Base-by-base conservation (phyloP, 2,888 invertebrate genomes). In the Myathropa florea region DNA sequence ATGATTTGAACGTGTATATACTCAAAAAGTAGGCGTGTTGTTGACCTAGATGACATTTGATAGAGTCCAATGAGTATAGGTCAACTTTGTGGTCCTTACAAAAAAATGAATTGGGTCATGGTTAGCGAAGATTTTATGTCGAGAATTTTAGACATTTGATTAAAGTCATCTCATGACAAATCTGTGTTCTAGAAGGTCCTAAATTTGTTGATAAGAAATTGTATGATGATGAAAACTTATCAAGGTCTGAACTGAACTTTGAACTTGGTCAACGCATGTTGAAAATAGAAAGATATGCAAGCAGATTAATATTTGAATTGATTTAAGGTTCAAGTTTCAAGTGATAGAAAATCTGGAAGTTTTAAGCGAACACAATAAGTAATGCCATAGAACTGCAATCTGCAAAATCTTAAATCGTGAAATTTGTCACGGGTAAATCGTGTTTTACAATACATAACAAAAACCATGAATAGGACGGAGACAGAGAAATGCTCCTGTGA, bases 11-110 rank as follows among this genome's bases (percentile, higher is more conserved):
- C 3, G 36, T n/a, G n/a, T n/a, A n/a, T n/a, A n/a, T n/a, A n/a
- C 14, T 39, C 24, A 59, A 70, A 70, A 59, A 70, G 70, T 55
- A 67, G 65, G 68, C 68, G 57, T 68, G 68, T 30, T 68, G 57
- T 10, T 24, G 59, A 59, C 70, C 59, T 26, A 24, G 70, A 59
- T 70, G 70, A 70, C 70, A 59, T 59, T 7, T 70, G 36, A 70
- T 70, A 59, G 33, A 59, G 57, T 59, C 24, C 30, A 59, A 59
- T 39, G 26, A 6, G 59, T 12, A 70, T 59, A 36, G 59, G 70
- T 59, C 36, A 36, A 14, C 57, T 36, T 26, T 36, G 18, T 26
- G 10, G n/a, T 26, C 10, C 39, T 71, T 71, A 39, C 59, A 28
- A 59, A 70, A 59, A 67, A 55, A 26, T 1, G 6, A 63, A 60